Percentiles rank a stretch among this genome's conserved stretches.
These are phyloP conservation scores for Solea solea DNA, from an alignment of 2,113 vertebrate species.

Conservation along the genomic window DNA sequence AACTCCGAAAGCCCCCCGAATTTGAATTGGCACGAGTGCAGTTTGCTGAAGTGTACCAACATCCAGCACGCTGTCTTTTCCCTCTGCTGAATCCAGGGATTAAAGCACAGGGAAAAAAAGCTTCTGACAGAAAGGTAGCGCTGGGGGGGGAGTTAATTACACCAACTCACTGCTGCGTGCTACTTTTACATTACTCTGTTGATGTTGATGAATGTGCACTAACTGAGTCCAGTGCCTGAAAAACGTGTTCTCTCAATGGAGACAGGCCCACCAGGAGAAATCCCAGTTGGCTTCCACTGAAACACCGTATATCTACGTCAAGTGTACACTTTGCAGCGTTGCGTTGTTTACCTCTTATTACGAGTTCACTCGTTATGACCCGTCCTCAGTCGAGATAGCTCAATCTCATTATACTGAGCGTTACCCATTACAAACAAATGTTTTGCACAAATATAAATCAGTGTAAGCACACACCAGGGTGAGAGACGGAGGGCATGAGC, in stretches of 20 bases:
- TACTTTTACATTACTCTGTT: not conserved
- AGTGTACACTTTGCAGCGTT: not conserved
- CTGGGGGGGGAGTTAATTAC: not conserved
- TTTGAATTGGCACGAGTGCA: conserved; percentile 1
- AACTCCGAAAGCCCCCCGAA: not conserved
- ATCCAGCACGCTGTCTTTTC: not conserved
- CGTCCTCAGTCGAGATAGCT: not conserved
- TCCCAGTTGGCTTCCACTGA: too few species aligned
- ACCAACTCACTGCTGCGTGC: conserved; percentile 2
- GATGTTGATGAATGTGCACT: conserved; percentile 1
- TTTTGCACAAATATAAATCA: not conserved
- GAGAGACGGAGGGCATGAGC: not conserved
- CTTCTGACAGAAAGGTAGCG: conserved; percentile 1
- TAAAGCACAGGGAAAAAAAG: not conserved
- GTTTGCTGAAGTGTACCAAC: not conserved
- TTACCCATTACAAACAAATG: not conserved
- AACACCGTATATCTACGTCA: too few species aligned
- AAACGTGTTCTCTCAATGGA: not conserved
- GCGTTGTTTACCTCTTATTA: not conserved
- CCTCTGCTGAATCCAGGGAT: not conserved
- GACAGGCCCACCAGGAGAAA: too few species aligned
- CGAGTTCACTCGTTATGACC: not conserved
- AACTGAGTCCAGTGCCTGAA: not conserved
- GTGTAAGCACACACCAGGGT: not conserved
- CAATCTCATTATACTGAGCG: not conserved